phyloP scores from a whole-genome alignment of 2,888 invertebrate genomes.

The Drosophila macrospina region DNA sequence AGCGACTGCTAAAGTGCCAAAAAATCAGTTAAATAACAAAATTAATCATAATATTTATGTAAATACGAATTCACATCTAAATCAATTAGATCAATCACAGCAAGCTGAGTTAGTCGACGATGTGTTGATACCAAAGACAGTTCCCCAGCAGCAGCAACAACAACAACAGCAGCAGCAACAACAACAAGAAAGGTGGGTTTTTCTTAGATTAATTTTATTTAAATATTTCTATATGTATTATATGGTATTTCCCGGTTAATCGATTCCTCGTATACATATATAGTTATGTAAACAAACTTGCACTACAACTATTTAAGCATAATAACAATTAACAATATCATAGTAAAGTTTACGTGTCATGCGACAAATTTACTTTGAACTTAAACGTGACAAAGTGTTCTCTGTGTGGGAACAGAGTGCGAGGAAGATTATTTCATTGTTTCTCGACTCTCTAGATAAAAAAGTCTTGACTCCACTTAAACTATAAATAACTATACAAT shows the following conservation, averaged over 20 bases:
- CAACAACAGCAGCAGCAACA: slow-evolving; percentile 15
- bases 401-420: neutral
- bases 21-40: slow-evolving; percentile 41
- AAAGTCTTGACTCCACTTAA: neutral
- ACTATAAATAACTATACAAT: slow-evolving; percentile 10
- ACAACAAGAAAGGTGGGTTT: slow-evolving; percentile 51
- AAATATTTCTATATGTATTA: slow-evolving; percentile 21
- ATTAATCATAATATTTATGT: slow-evolving; percentile 45
- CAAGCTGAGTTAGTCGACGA: slow-evolving; percentile 18
- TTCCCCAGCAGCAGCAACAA: slow-evolving; percentile 22
- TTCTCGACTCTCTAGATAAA: neutral
- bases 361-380: slow-evolving; percentile 36
- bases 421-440: slow-evolving; percentile 2
- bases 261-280: neutral
- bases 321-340: slow-evolving; percentile 43
- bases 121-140: slow-evolving; percentile 32
- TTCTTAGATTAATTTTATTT: slow-evolving; percentile 9
- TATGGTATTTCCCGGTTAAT: slow-evolving; percentile 24
- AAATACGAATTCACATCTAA: slow-evolving; percentile 30
- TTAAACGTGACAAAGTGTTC: slow-evolving; percentile 31
- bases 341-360: slow-evolving; percentile 26
- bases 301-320: slow-evolving; percentile 20
- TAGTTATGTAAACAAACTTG: slow-evolving; percentile 13
- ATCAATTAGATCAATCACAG: slow-evolving; percentile 43
- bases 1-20: slow-evolving; percentile 28